Conservation (phyloP, 2,797 vertebrate genomes). For the Danio albolineatus region DNA sequence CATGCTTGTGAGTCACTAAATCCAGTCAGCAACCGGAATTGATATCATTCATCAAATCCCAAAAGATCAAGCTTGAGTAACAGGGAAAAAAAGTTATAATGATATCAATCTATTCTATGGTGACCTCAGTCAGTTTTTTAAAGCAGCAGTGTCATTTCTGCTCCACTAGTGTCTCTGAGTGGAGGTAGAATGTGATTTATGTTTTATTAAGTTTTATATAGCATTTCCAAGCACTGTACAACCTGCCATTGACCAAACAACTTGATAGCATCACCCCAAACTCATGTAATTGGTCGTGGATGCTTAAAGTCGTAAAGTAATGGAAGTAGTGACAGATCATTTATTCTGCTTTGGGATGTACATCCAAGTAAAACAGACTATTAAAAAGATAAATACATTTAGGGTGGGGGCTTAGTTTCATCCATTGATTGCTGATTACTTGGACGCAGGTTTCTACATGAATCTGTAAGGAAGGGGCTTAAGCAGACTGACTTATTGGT, state of each 20-base stretch:
- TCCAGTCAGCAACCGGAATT: background rate
- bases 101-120: background rate
- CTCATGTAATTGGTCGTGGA: background rate
- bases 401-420: too few relatives aligned
- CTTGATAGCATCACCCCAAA: background rate
- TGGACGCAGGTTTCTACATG: too few relatives aligned
- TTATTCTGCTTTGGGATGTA: background rate
- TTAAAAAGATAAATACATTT: background rate
- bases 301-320: background rate
- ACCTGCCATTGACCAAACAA: background rate
- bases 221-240: background rate
- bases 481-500: too few relatives aligned
- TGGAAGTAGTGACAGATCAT: background rate
- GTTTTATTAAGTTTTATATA: background rate
- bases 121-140: background rate
- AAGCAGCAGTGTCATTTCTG: background rate
- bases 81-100: conserved; percentile 1
- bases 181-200: too few relatives aligned
- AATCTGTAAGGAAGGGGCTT: too few relatives aligned
- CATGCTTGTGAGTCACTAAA: conserved; percentile 13
- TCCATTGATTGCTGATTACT: too few relatives aligned
- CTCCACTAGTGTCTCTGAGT: background rate
- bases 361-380: background rate
- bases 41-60: conserved; percentile 21
- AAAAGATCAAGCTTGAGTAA: background rate